Evolutionary conservation across 2,888 invertebrate species (phyloP), one percentile per base, ranked within the genome.

Genomic region (Apodemia zela): DNA sequence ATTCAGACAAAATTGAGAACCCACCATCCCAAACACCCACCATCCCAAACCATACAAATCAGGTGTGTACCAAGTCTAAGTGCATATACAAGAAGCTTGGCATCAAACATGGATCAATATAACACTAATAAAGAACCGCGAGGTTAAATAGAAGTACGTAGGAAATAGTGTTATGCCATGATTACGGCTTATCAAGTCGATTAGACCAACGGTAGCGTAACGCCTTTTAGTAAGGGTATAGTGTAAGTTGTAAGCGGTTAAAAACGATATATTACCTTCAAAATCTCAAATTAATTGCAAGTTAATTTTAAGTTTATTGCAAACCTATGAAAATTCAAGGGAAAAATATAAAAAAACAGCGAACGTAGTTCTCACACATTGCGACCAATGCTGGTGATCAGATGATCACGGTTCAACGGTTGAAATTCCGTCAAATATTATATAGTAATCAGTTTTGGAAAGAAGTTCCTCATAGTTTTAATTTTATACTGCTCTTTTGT

Each of bases 131-230:
- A 21, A 54, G 54, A 13, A 54, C 11, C 54, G 25, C 54, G 54
- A 25, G 54, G 54, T 54, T 54, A 54, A 54, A 54, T 54, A 54
- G 54, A 25, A 54, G 54, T 25, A 61, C 18, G 60, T 63, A 57
- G 51, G 62, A 49, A 59, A 57, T 35, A 45, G 49, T 58, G 57
- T 49, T 35, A 21, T 60, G 63, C 63, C 59, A 63, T 63, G 60
- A 64, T 68, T 66, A 65, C 75, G 72, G 76, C 78, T 85, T 84
- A 86, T 84, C 82, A 77, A 78, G 79, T 78, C 79, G 83, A 82
- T 84, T 81, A 79, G 75, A 79, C 67, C 66, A 67, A 67, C 68
- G 66, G 66, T 66, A 66, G 66, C 63, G 62, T 62, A 66, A 65
- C 63, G 67, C 62, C 61, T 60, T 54, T 38, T 58, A 62, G 60